phyloP scores from a whole-genome alignment of 2,113 vertebrate genomes.

The Gopherus flavomarginatus region DNA sequence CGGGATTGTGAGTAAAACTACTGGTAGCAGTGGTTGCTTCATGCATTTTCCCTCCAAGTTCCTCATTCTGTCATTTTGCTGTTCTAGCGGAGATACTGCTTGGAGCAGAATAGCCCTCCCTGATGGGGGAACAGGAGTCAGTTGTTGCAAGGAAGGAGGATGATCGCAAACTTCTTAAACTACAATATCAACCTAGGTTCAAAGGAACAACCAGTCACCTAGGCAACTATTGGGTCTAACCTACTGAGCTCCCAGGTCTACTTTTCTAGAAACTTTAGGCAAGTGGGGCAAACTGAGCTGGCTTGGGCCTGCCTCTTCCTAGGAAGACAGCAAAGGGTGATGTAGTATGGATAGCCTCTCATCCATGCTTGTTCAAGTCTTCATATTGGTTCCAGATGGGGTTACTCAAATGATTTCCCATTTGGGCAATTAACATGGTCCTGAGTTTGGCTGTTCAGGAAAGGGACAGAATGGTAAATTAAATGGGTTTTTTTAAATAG shows the following conservation, averaged over 20 bases:
- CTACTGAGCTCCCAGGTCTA: neutral
- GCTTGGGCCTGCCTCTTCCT: neutral
- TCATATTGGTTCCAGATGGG: neutral
- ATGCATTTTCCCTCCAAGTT: neutral
- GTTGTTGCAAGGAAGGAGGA: neutral
- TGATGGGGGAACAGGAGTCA: neutral
- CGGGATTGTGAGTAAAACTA: neutral
- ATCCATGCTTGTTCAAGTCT: neutral
- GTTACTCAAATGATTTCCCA: neutral
- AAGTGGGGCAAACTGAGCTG: conserved; percentile 21
- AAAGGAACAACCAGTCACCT: neutral
- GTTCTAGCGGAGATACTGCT: neutral
- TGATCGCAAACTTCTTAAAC: neutral
- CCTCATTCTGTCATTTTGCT: neutral
- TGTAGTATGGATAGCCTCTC: neutral
- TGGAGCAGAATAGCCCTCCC: neutral
- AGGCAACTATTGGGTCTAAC: neutral
- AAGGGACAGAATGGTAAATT: neutral
- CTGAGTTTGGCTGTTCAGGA: neutral
- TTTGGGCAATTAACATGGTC: neutral
- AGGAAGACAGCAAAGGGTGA: conserved; percentile 14
- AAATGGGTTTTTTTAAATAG: neutral
- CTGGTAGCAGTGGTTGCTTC: neutral
- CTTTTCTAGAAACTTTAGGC: neutral
- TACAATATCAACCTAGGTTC: neutral